Conservation (phyloP, 2,113 vertebrate genomes). For the Bombycilla garrulus region DNA sequence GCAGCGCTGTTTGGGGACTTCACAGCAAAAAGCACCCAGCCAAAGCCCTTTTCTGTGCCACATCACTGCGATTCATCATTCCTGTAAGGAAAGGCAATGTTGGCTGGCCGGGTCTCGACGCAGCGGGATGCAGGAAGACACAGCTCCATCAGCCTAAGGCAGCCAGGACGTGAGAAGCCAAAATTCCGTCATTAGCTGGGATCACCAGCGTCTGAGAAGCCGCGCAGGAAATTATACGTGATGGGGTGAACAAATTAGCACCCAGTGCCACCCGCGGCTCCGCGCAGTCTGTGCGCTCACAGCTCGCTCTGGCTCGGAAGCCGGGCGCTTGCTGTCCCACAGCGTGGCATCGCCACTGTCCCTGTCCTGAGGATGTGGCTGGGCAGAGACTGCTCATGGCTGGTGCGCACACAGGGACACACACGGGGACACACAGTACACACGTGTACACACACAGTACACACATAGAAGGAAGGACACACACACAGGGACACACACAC, state of each 20-base stretch:
- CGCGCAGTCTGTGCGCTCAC: neutral
- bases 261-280: neutral
- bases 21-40: neutral
- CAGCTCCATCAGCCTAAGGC: neutral
- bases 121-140: neutral
- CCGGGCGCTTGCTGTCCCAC: neutral
- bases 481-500: no score
- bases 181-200: neutral
- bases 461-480: no score
- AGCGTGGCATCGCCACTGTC: accelerated
- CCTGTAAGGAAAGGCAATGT: neutral
- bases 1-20: accelerated
- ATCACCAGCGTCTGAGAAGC: neutral
- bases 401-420: accelerated
- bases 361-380: neutral
- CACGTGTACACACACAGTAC: no score
- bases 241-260: neutral
- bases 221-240: neutral
- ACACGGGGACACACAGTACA: no score
- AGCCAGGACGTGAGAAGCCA: neutral
- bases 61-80: neutral
- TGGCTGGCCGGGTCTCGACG: neutral
- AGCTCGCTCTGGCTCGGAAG: neutral
- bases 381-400: neutral
- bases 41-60: neutral